Conservation (phyloP, 2,113 vertebrate genomes). For the Entelurus aequoreus region DNA sequence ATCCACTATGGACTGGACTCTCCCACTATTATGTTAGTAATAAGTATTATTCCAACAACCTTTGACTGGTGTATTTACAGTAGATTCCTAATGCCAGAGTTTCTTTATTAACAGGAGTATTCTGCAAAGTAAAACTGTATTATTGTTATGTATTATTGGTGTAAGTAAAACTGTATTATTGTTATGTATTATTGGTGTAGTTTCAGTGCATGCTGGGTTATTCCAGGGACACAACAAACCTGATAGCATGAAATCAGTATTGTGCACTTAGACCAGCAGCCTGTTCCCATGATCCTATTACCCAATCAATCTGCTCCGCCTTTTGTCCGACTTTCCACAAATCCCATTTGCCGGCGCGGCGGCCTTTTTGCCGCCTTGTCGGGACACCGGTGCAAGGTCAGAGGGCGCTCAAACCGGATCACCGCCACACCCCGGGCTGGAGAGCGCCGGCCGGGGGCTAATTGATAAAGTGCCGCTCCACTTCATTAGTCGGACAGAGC, state of each 20-base stretch:
- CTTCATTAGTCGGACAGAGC: slow-evolving; percentile 80
- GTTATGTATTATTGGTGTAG: no score
- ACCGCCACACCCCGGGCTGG: slow-evolving; percentile 52
- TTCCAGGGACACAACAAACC: slow-evolving; percentile 14
- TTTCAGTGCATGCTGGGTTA: no score
- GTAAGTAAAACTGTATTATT: no score
- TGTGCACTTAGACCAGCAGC: no score
- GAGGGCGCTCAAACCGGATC: slow-evolving; percentile 69
- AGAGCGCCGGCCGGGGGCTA: slow-evolving; percentile 39
- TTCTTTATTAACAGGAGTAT: no score
- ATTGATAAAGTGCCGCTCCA: slow-evolving; percentile 76
- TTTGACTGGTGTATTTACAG: no score
- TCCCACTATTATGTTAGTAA: no score
- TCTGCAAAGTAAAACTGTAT: no score
- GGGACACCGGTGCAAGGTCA: slow-evolving; percentile 60
- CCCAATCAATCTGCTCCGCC: slow-evolving; percentile 71
- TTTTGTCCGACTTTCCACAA: slow-evolving; percentile 72
- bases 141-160: no score
- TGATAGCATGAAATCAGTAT: slow-evolving; percentile 15
- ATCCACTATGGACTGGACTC: no score
- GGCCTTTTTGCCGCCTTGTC: slow-evolving; percentile 32
- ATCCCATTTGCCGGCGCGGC: slow-evolving; percentile 72
- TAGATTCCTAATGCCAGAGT: no score
- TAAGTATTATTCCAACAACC: no score
- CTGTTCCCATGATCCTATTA: slow-evolving; percentile 67